Base-by-base conservation (phyloP, 2,888 invertebrate species). In the Cryptocheilus praepositus region DNA sequence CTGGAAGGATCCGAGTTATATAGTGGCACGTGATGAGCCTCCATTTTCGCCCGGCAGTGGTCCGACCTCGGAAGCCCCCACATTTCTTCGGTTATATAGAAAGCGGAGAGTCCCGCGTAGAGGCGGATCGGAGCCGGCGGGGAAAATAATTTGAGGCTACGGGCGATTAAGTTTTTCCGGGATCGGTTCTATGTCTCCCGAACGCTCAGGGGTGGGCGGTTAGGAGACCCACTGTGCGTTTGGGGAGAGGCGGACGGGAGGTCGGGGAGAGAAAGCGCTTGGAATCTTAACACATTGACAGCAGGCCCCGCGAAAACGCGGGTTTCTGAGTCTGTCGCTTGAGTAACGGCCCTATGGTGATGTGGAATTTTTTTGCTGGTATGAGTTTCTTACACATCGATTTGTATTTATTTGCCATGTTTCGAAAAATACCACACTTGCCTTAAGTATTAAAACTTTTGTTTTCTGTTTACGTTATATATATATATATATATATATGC, bases 71-170 rank as follows among this genome's bases (percentile, higher is more conserved):
- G 58, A 64, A 49, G 53, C 53, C 13, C 64, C 53, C 58, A 36
- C 36, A 55, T 67, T 64, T 58, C 28, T 53, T n/a, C n/a, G 13
- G 46, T n/a, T 25, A 25, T 25, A 22, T 53, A 53, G 15, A 53
- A 25, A 25, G 53, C 15, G n/a, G 45, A n/a, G n/a, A 60, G n/a
- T n/a, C n/a, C n/a, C n/a, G n/a, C n/a, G 28, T 22, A 22, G 25
- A 22, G 28, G 21, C n/a, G 0, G 49, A 49, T 25, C 7, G 36
- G 43, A n/a, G 43, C 25, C n/a, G 18, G 56, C 56, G 70, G 71
- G 73, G 64, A 64, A 72, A 76, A 72, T 76, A 75, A 80, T 80
- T 77, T 70, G 61, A 56, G 54, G 61, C 51, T 61, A 70, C 66
- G 52, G 36, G 53, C 71, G 71, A 79, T 81, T 81, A 76, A 75